Evolutionary conservation across 2,888 invertebrate species (phyloP), one percentile per base, ranked within the genome.

Genomic region (Microctonus brassicae): DNA sequence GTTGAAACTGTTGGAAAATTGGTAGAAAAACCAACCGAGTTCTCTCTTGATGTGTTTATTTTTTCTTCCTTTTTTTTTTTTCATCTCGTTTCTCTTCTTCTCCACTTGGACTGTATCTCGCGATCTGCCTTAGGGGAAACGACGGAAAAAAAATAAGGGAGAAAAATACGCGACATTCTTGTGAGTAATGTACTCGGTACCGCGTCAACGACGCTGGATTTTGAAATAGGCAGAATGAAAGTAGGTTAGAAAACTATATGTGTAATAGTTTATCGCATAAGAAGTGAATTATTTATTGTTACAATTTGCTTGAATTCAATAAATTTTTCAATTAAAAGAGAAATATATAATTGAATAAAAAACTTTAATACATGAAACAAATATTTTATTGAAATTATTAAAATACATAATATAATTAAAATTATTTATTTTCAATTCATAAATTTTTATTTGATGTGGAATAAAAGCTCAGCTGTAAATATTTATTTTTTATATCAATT

Each of bases 1-100:
- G 39, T 39, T n/a, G 66, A 60, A 73, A 73, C 55, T 67, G 81
- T 79, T 78, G 69, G 74, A 77, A 79, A 81, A 82, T 82, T 79
- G 80, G 76, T 79, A 73, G 78, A 76, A 76, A 80, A 74, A 71
- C 76, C 69, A 62, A 64, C 34, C 47, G 36, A 76, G 77, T 73
- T 73, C 72, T 70, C 73, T 26, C 24, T 69, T 33, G 67, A 47
- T 72, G 11, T 13, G n/a, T 13, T 11, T 33, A 60, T 26, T 20
- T 39, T 13, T 52, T 36, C 52, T 17, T 36, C 55, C 20, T 65
- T 53, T 22, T 36, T 36, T 10, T 34, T 24, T n/a, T 34, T 47
- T 42, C 22, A n/a, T 42, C 33, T 62, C 5, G 24, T 39, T 47
- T 17, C 34, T 22, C n/a, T 17, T 29, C 34, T 58, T n/a, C n/a